Conservation (phyloP, 1,140 invertebrate genomes). For the Ips typographus region DNA sequence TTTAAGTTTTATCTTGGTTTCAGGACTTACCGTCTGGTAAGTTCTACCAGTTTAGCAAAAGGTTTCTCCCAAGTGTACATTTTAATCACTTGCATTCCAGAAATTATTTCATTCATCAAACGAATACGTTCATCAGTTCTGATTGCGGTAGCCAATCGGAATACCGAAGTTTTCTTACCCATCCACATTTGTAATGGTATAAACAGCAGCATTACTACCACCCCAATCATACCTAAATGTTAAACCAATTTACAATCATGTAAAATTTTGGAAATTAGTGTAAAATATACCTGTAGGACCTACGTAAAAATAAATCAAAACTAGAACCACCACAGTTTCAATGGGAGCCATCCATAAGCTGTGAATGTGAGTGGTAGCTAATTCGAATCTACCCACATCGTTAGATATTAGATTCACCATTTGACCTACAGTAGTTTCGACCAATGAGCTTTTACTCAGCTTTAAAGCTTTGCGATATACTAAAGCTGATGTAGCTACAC, state of each 20-base stretch:
- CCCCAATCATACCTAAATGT: constrained; percentile 66
- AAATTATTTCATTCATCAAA: constrained; percentile 77
- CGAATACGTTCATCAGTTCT: constrained; percentile 70
- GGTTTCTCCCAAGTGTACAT: constrained; percentile 89
- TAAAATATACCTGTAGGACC: constrained; percentile 67
- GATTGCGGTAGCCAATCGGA: constrained; percentile 57
- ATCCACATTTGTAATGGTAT: constrained; percentile 74
- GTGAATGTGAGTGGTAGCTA: constrained; percentile 64
- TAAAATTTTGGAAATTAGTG: no score
- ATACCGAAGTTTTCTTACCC: constrained; percentile 58
- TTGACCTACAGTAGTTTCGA: constrained; percentile 77
- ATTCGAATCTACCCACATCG: constrained; percentile 72
- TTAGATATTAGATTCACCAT: constrained; percentile 87
- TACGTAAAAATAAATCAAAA: constrained; percentile 73
- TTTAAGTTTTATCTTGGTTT: constrained; percentile 40
- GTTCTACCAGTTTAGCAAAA: constrained; percentile 41
- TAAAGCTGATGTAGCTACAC: constrained; percentile 75
- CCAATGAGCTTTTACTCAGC: constrained; percentile 70
- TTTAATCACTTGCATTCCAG: constrained; percentile 76
- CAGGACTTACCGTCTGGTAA: constrained; percentile 47
- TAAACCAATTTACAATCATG: no score
- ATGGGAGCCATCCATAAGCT: constrained; percentile 73
- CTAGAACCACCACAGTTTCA: constrained; percentile 71
- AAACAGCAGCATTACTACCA: constrained; percentile 74
- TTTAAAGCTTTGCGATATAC: constrained; percentile 80